Percentiles rank a stretch among this genome's conserved stretches.
These are phyloP conservation scores for Salminus brasiliensis DNA, from an alignment of 2,113 vertebrate genomes.

Conservation along the genomic window DNA sequence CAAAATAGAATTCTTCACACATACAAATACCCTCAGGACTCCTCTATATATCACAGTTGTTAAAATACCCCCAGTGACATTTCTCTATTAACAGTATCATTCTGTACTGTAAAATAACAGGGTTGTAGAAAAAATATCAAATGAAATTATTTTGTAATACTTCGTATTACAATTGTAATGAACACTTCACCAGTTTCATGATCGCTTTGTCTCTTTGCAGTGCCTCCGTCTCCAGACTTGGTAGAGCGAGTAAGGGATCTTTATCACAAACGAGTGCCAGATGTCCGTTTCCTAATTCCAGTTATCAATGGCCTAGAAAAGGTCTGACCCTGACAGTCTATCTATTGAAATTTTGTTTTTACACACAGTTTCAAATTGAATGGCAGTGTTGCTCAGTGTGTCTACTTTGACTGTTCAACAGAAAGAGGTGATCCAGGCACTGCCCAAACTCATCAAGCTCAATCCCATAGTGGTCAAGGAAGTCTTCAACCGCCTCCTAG, in stretches of 20 bases:
- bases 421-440: slow-evolving; percentile 93
- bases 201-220: slow-evolving; percentile 63
- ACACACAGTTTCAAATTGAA: not conserved
- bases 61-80: too few relatives aligned
- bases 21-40: too few relatives aligned
- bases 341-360: not conserved
- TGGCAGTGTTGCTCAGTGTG: not conserved
- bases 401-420: slow-evolving; percentile 63
- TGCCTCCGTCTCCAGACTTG: slow-evolving; percentile 91
- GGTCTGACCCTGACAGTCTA: slow-evolving; percentile 67
- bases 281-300: slow-evolving; percentile 92
- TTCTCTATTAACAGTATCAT: too few relatives aligned
- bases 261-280: slow-evolving; percentile 93
- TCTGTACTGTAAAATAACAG: too few relatives aligned
- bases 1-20: too few relatives aligned
- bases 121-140: too few relatives aligned
- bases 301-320: slow-evolving; percentile 96
- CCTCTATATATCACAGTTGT: too few relatives aligned
- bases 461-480: slow-evolving; percentile 98
- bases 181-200: too few relatives aligned
- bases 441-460: slow-evolving; percentile 95
- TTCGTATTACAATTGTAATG: too few relatives aligned
- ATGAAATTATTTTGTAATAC: too few relatives aligned
- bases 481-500: slow-evolving; percentile 93
- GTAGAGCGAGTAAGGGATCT: slow-evolving; percentile 93